Conservation (phyloP, 2,113 vertebrate genomes). For the Syngnathoides biaculeatus region DNA sequence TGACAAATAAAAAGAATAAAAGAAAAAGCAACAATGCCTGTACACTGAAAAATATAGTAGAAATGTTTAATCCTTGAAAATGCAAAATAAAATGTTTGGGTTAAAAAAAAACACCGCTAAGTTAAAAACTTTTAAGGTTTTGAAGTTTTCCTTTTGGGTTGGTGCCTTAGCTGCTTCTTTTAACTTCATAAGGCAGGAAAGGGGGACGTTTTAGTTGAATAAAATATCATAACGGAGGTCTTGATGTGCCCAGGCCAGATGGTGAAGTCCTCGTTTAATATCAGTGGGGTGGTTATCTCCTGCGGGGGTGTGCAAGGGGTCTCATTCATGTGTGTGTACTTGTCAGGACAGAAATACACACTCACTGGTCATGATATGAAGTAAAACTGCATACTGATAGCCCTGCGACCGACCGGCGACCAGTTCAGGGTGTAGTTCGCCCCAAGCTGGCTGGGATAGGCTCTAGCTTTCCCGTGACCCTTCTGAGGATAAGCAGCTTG, state of each 20-base stretch:
- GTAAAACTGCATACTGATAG: background rate
- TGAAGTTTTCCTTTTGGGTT: background rate
- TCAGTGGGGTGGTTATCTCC: slow-evolving; percentile 10
- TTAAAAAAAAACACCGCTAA: background rate
- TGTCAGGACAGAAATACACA: background rate
- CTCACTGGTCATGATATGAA: background rate
- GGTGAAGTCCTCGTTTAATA: slow-evolving; percentile 16
- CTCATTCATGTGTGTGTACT: background rate
- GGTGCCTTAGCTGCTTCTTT: slow-evolving; percentile 10
- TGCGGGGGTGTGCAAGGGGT: background rate
- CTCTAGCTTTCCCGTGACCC: too few relatives aligned
- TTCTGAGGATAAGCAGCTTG: too few relatives aligned
- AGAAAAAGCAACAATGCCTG: background rate
- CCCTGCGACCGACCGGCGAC: too few relatives aligned
- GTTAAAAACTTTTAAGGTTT: background rate
- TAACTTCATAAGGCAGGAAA: slow-evolving; percentile 20
- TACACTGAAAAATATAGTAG: background rate
- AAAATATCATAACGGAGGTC: slow-evolving; percentile 30
- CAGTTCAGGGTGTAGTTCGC: too few relatives aligned
- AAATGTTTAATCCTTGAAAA: too few relatives aligned
- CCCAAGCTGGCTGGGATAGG: too few relatives aligned
- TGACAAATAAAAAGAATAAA: background rate
- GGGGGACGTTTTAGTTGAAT: slow-evolving; percentile 34
- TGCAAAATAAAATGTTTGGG: background rate
- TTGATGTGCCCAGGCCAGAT: slow-evolving; percentile 29